Conservation (phyloP, 2,797 vertebrate species). For the Orestias chungarensis region DNA sequence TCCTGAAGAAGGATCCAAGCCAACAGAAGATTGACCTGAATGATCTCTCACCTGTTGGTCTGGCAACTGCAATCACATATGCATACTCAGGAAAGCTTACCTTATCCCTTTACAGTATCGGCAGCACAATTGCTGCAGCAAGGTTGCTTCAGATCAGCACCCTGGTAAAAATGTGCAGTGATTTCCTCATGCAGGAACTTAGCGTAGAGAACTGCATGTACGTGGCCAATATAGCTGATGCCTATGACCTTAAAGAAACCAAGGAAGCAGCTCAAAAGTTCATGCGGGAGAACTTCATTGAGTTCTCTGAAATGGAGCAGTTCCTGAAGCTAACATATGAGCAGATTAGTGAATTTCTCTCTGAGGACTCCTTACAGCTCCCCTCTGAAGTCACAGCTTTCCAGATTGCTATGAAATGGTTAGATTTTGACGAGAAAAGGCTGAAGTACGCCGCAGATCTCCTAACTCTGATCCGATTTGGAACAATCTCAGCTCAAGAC, state of each 20-base stretch:
- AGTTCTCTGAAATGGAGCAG: conserved; percentile 98
- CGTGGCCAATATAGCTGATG: conserved; percentile 94
- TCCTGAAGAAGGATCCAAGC: conserved; percentile 91
- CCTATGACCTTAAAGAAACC: conserved; percentile 91
- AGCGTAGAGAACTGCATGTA: conserved; percentile 99
- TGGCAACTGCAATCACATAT: conserved; percentile 94
- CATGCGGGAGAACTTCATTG: conserved; percentile 97
- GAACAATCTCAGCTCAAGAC: conserved; percentile 97
- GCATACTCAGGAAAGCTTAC: conserved; percentile 97
- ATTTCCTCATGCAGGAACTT: conserved; percentile 95
- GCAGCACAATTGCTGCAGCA: conserved; percentile 95
- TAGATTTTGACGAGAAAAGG: conserved; percentile 98
- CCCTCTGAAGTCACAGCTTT: conserved; percentile 98
- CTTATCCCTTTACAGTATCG: conserved; percentile 94
- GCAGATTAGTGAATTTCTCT: conserved; percentile 96
- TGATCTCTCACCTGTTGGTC: conserved; percentile 90
- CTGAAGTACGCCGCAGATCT: conserved; percentile 92
- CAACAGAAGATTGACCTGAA: conserved; percentile 92
- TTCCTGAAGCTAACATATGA: conserved; percentile 99
- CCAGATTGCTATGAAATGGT: conserved; percentile 98
- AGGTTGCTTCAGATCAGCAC: conserved; percentile 90
- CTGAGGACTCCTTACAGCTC: conserved; percentile 93
- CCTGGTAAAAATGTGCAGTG: conserved; percentile 97
- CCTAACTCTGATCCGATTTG: conserved; percentile 93
- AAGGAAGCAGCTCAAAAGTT: conserved; percentile 94